These are phyloP conservation scores for Aleiodes testaceus DNA, from an alignment of 2,888 invertebrate species.

Conservation along the genomic window DNA sequence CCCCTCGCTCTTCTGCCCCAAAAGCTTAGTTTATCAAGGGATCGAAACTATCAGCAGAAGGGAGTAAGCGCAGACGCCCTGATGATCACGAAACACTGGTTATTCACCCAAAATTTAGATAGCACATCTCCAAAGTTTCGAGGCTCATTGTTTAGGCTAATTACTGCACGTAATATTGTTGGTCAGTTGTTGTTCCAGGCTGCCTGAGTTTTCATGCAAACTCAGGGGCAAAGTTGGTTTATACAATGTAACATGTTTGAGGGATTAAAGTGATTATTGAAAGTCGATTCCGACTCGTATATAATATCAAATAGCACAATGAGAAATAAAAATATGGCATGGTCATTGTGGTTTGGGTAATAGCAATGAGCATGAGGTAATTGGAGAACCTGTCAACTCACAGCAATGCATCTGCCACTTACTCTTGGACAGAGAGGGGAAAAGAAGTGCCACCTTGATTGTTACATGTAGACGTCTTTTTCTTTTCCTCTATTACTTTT, in stretches of 20 bases:
- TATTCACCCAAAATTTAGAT: too few species aligned
- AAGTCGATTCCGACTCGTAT: conserved; percentile 18
- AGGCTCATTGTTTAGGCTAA: neutral
- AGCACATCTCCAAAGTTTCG: neutral
- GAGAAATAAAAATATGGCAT: conserved; percentile 3
- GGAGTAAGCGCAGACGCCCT: conserved; percentile 2
- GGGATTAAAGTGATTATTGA: conserved; percentile 32
- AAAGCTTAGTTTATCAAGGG: neutral
- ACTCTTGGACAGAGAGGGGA: conserved; percentile 50
- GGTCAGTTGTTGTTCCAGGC: neutral
- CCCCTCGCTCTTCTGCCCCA: neutral
- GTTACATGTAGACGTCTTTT: conserved; percentile 4
- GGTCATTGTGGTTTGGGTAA: neutral
- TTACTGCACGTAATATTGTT: neutral
- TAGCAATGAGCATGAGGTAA: conserved; percentile 56
- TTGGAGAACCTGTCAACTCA: conserved; percentile 70
- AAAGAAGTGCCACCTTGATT: conserved; percentile 9
- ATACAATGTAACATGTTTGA: conserved; percentile 1
- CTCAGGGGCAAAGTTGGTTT: neutral
- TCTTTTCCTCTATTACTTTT: conserved; percentile 15
- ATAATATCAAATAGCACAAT: conserved; percentile 37
- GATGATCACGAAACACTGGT: too few species aligned
- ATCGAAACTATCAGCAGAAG: neutral
- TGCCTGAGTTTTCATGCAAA: too few species aligned
- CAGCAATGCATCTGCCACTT: conserved; percentile 71